phyloP scores from a whole-genome alignment of 2,888 invertebrate species.

The Acanthosepion pharaonis region DNA sequence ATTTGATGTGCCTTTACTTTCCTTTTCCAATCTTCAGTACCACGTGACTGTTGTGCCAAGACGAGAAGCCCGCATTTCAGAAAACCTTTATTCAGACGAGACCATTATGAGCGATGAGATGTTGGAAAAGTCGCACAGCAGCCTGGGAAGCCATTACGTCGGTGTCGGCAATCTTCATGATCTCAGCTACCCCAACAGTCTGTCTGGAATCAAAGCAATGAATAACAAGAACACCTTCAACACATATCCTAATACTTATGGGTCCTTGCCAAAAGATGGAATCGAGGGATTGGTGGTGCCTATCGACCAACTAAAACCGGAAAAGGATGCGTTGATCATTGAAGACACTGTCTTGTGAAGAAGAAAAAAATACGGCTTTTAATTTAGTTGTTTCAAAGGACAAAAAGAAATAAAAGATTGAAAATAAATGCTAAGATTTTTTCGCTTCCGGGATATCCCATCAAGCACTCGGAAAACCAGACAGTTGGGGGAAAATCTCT shows the following conservation, averaged over 20 bases:
- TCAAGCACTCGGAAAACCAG: neutral
- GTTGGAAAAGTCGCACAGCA: neutral
- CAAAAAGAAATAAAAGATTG: neutral
- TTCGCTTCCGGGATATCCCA: neutral
- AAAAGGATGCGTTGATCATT: conserved; percentile 44
- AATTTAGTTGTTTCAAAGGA: neutral
- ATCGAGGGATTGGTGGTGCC: conserved; percentile 60
- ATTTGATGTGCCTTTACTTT: conserved; percentile 36
- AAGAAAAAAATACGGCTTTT: neutral
- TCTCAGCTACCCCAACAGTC: neutral
- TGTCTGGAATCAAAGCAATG: conserved; percentile 49
- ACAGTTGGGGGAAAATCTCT: neutral
- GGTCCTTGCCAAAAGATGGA: conserved; percentile 47
- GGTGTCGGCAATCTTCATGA: neutral
- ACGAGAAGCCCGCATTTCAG: neutral
- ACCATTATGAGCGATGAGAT: conserved; percentile 61
- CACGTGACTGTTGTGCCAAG: conserved; percentile 41
- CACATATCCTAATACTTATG: conserved; percentile 49
- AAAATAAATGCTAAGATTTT: neutral
- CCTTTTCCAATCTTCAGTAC: conserved; percentile 39
- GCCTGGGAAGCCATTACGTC: neutral
- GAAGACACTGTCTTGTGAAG: conserved; percentile 40
- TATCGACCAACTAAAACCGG: conserved; percentile 52
- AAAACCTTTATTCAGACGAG: conserved; percentile 62
- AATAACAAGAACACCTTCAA: conserved; percentile 50